These are phyloP conservation scores for Atractosteus spatula DNA, from an alignment of 2,113 vertebrate species.

Conservation along the genomic window DNA sequence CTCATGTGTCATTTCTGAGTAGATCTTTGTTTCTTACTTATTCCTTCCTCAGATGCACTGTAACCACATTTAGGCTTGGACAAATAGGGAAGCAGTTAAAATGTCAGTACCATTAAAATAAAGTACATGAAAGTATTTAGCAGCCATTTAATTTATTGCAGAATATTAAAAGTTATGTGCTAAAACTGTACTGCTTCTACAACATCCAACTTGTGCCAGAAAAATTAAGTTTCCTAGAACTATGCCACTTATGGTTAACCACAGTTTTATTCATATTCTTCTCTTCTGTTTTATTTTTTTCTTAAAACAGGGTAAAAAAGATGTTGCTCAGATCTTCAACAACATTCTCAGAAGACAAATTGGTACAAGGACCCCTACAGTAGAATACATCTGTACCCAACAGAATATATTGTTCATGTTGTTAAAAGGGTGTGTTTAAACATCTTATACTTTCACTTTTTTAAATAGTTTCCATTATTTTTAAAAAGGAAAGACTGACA, in stretches of 20 bases:
- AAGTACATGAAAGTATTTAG: neutral
- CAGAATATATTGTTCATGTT: conserved; percentile 97
- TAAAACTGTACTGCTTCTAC: too few species aligned
- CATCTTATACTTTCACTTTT: neutral
- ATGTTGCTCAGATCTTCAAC: conserved; percentile 97
- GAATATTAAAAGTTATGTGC: too few species aligned
- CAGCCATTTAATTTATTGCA: too few species aligned
- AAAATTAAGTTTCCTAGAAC: too few species aligned
- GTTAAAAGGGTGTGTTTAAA: conserved; percentile 84
- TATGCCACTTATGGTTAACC: too few species aligned
- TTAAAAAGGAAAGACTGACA: neutral
- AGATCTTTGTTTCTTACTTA: neutral
- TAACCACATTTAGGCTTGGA: neutral
- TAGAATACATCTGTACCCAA: conserved; percentile 96
- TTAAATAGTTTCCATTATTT: neutral
- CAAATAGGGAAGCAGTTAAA: neutral
- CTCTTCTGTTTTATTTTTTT: conserved; percentile 10
- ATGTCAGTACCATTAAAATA: neutral
- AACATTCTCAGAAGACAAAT: conserved; percentile 95
- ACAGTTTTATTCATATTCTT: too few species aligned
- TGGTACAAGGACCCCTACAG: conserved; percentile 91
- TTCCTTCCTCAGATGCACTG: neutral
- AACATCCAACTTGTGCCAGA: too few species aligned
- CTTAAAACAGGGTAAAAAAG: conserved; percentile 86
- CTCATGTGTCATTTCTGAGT: conserved; percentile 8